These are phyloP conservation scores for Sebastiscus albofasciatus DNA, from an alignment of 2,797 vertebrate species.

Conservation along the genomic window DNA sequence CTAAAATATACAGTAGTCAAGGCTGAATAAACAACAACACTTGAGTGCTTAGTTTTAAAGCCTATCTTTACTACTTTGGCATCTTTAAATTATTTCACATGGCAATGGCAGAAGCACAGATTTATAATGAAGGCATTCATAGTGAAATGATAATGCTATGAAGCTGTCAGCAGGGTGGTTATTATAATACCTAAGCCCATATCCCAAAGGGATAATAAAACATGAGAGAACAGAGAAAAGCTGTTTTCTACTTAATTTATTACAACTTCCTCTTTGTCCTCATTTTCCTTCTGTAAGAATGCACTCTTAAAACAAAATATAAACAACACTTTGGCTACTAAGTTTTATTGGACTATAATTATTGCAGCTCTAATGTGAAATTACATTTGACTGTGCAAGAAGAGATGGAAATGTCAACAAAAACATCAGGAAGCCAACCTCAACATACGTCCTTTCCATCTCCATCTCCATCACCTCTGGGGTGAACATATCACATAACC, in stretches of 20 bases:
- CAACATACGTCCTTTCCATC: neutral
- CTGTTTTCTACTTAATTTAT: constrained; percentile 14
- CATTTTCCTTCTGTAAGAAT: constrained; percentile 1
- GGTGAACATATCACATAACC: constrained; percentile 25
- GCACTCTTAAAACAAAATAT: neutral
- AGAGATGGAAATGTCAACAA: neutral
- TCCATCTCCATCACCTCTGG: constrained; percentile 1
- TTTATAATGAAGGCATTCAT: constrained; percentile 32
- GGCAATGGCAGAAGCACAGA: constrained; percentile 7
- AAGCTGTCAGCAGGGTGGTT: constrained; percentile 53
- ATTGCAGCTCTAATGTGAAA: neutral
- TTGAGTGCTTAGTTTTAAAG: constrained; percentile 34
- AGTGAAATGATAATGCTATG: constrained; percentile 38
- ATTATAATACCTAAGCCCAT: constrained; percentile 33
- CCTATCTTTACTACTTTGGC: constrained; percentile 24
- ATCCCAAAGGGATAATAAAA: constrained; percentile 41
- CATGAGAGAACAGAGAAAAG: constrained; percentile 22
- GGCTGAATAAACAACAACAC: constrained; percentile 37
- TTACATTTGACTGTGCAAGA: neutral
- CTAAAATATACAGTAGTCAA: constrained; percentile 9
- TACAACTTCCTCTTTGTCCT: constrained; percentile 7
- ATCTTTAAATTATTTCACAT: constrained; percentile 34
- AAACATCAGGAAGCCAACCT: neutral
- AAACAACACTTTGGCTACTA: neutral
- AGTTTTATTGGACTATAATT: neutral